Evolutionary conservation across 2,888 invertebrate genomes (phyloP), one percentile per base, ranked within the genome.

Genomic region (Pterostichus madidus): DNA sequence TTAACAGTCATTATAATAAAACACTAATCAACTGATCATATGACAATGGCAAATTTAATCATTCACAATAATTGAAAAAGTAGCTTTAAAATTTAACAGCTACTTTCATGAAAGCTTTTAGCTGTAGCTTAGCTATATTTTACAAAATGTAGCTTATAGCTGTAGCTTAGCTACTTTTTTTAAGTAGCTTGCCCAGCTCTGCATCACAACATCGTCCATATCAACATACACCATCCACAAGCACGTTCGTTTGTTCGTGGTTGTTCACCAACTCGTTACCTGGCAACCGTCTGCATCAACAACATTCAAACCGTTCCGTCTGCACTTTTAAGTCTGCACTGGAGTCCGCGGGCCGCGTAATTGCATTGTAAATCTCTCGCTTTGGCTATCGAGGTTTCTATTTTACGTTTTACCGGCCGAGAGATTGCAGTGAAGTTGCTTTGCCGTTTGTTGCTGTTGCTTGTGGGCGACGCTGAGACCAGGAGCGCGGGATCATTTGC

Each of bases 331-430:
- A 17, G 68, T 56, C 68, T 71, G 17, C 64, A 24, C 11, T 7
- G n/a, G 39, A 35, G 68, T 68, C 39, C 44, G 68, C 68, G 68
- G 56, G 32, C 53, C 56, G 35, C 32, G 77, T 77, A 77, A 77
- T 77, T 77, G 77, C 77, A 77, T 59, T 56, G 77, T 77, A 77
- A 77, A 77, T 77, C 77, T 77, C 53, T 77, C 77, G 77, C 53
- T 77, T 77, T 53, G 77, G 53, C 56, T 77, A 77, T 77, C 77
- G 77, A 59, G 59, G 59, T 77, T 77, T 77, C 68, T 71, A 71
- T 71, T 71, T 71, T 71, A 71, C 68, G 44, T 71, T 71, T 71
- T 71, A 71, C 68, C 44, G 68, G 68, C 68, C 68, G 44, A 11
- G 5, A 24, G 61, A 68, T 44, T 39, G 46, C 68, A 17, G 17